phyloP scores from a whole-genome alignment of 2,888 invertebrate species.

The Coenonympha glycerion region DNA sequence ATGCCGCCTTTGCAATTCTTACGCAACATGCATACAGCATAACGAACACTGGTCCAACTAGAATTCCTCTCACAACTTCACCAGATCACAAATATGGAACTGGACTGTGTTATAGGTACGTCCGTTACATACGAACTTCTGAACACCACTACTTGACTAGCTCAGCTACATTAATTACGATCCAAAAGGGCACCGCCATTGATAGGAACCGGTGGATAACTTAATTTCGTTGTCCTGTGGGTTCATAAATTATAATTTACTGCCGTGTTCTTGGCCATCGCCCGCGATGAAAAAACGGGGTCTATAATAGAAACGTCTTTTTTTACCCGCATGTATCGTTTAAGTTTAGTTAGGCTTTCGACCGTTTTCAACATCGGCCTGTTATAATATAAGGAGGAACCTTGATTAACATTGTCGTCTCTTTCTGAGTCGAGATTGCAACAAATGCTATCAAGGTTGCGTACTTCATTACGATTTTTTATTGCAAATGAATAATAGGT shows the following conservation, averaged over 20 bases:
- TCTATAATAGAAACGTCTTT: conserved; percentile 71
- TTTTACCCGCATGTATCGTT: conserved; percentile 63
- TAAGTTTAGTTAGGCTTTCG: conserved; percentile 53
- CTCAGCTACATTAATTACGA: conserved; percentile 37
- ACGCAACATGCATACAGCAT: conserved; percentile 40
- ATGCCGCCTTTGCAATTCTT: conserved; percentile 43
- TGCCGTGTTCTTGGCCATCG: conserved; percentile 53
- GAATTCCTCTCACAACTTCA: conserved; percentile 35
- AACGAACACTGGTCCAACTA: conserved; percentile 44
- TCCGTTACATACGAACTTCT: conserved; percentile 50
- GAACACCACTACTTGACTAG: conserved; percentile 52
- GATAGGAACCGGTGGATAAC: conserved; percentile 61
- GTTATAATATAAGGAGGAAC: conserved; percentile 41
- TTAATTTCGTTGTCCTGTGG: conserved; percentile 62
- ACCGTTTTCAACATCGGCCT: conserved; percentile 45
- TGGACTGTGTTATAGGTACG: conserved; percentile 36
- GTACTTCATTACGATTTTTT: neutral
- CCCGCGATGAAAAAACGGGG: conserved; percentile 57
- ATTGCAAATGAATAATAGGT: neutral
- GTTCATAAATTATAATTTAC: conserved; percentile 74
- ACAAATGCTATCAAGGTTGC: conserved; percentile 19
- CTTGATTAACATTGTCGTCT: conserved; percentile 44
- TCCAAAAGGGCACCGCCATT: conserved; percentile 61
- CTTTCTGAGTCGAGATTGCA: conserved; percentile 39
- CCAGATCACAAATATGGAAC: conserved; percentile 7